These are phyloP conservation scores for Chrysaora quinquecirrha DNA, from an alignment of 30 jellyfish, hydroid and myxozoan genomes.

Conservation along the genomic window DNA sequence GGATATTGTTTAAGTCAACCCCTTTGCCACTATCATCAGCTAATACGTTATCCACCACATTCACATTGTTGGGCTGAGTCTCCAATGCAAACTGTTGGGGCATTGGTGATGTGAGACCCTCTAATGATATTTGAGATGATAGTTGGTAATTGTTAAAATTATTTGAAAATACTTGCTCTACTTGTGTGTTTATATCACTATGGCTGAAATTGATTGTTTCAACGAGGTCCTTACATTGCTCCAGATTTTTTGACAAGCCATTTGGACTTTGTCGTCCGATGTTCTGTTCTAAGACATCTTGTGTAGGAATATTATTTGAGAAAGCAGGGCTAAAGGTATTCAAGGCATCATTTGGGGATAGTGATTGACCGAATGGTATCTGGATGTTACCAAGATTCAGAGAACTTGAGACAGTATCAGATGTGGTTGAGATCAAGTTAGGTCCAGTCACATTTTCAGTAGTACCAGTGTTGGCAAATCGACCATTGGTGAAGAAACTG, in stretches of 20 bases:
- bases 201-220: conserved; percentile 58
- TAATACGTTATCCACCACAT: too few relatives aligned
- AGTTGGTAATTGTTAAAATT: conserved; percentile 41
- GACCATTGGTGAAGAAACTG: conserved; percentile 50
- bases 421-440: neutral
- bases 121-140: conserved; percentile 26
- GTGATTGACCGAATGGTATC: too few relatives aligned
- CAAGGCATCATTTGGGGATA: neutral
- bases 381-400: too few relatives aligned
- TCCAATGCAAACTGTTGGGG: too few relatives aligned
- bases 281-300: neutral
- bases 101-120: neutral
- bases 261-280: neutral
- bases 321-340: neutral
- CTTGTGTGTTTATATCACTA: conserved; percentile 46
- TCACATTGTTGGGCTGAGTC: too few relatives aligned
- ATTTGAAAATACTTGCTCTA: conserved; percentile 67
- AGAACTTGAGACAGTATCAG: conserved; percentile 4
- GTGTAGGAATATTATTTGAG: neutral
- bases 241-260: neutral
- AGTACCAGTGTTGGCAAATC: conserved; percentile 9
- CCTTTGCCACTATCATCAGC: too few relatives aligned
- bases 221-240: neutral
- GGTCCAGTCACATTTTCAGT: neutral
- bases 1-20: conserved; percentile 44